A percentile compares a stretch with the other conserved stretches of the same genome.
phyloP scores from a whole-genome alignment of 2,113 vertebrate genomes.

The Alligator mississippiensis region DNA sequence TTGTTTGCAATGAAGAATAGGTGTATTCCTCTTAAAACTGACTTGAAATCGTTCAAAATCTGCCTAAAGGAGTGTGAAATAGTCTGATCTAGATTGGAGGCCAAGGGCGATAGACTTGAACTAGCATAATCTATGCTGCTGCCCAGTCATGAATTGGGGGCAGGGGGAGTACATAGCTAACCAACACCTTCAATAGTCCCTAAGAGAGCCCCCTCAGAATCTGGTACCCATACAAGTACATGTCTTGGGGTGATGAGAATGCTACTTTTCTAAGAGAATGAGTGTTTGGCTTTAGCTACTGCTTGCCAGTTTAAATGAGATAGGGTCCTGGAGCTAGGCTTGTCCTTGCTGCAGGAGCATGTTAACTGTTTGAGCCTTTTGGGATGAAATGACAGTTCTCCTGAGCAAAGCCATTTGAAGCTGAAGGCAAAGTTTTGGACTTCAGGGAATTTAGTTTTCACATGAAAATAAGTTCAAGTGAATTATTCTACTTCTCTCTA shows the following conservation, averaged over 20 bases:
- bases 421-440: background rate
- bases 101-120: background rate
- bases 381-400: background rate
- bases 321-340: conserved; percentile 3
- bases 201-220: background rate
- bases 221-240: background rate
- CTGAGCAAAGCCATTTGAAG: background rate
- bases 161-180: background rate
- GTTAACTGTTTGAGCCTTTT: background rate
- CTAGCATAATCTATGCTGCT: background rate
- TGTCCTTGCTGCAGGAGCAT: background rate
- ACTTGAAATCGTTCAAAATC: background rate
- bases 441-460: too few relatives aligned
- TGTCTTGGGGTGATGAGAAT: background rate
- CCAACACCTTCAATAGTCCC: background rate
- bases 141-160: background rate
- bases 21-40: background rate
- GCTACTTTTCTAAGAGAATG: background rate
- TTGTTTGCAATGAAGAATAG: background rate
- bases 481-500: background rate
- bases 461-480: background rate
- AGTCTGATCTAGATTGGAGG: background rate
- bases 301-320: conserved; percentile 16
- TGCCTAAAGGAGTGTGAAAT: background rate
- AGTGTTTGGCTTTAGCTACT: background rate